phyloP scores from a whole-genome alignment of 2,888 invertebrate genomes.

The Epinotia brunnichana region DNA sequence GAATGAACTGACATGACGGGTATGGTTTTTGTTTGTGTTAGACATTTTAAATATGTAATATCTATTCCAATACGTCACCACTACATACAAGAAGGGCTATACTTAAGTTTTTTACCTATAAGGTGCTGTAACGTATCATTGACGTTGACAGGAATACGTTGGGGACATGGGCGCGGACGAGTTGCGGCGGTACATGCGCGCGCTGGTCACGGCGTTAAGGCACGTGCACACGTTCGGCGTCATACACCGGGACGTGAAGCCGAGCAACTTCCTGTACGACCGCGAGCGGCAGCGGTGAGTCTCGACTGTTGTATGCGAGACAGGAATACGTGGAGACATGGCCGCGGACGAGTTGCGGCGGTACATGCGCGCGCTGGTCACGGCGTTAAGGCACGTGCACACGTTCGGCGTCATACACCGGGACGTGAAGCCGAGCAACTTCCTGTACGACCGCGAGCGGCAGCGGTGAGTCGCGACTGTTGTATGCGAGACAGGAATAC shows the following conservation, averaged over 20 bases:
- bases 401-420: slow-evolving; percentile 93
- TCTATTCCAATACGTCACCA: too few species aligned
- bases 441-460: slow-evolving; percentile 91
- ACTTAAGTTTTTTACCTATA: too few species aligned
- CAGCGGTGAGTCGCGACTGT: slow-evolving; percentile 75
- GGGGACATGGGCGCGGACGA: slow-evolving; percentile 84
- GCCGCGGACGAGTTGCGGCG: too few species aligned
- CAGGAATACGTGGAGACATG: too few species aligned
- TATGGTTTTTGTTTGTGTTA: too few species aligned
- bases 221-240: slow-evolving; percentile 93
- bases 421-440: slow-evolving; percentile 96
- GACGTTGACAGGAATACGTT: slow-evolving; percentile 88
- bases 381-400: slow-evolving; percentile 92
- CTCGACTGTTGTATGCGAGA: too few species aligned
- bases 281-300: slow-evolving; percentile 85
- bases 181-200: too few species aligned
- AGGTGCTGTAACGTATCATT: neutral
- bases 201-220: slow-evolving; percentile 64
- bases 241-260: slow-evolving; percentile 95
- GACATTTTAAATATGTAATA: too few species aligned
- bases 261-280: slow-evolving; percentile 93
- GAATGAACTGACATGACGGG: too few species aligned
- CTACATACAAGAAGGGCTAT: too few species aligned
- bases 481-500: too few species aligned
- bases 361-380: too few species aligned